phyloP scores from a whole-genome alignment of 1,140 invertebrate species.

The Conus ventricosus region DNA sequence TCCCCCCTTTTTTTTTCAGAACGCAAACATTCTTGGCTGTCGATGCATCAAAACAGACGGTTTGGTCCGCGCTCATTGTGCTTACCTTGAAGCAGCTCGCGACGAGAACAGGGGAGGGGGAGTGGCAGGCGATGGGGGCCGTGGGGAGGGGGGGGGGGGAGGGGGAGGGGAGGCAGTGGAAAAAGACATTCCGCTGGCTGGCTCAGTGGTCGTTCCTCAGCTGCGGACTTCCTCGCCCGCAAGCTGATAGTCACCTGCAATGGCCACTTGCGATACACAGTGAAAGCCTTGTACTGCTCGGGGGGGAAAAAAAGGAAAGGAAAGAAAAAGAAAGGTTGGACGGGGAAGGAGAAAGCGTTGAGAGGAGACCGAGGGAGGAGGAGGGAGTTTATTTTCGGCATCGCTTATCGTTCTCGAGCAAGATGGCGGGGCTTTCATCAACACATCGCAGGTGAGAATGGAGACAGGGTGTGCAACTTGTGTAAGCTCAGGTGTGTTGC shows the following conservation, averaged over 20 bases:
- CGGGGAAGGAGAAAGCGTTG: neutral
- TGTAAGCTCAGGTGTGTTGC: conserved; percentile 6
- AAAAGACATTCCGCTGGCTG: neutral
- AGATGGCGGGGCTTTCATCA: conserved; percentile 3
- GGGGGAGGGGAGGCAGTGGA: neutral
- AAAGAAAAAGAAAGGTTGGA: neutral
- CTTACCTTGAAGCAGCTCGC: neutral
- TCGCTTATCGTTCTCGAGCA: neutral
- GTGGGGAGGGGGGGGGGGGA: neutral
- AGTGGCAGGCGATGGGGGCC: neutral
- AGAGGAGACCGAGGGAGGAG: neutral
- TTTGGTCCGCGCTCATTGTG: neutral
- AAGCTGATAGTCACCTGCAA: neutral
- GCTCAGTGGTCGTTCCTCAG: neutral
- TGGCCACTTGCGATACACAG: neutral
- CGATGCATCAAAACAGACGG: no score
- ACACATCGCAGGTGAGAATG: neutral
- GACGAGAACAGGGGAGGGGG: neutral
- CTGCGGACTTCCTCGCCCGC: no score
- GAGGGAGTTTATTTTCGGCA: neutral
- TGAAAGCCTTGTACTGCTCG: no score
- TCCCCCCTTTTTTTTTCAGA: no score
- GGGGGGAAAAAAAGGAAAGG: no score
- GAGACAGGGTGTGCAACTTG: neutral
- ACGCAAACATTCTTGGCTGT: no score